phyloP scores from a whole-genome alignment of 2,113 vertebrate genomes.

The Limanda limanda region DNA sequence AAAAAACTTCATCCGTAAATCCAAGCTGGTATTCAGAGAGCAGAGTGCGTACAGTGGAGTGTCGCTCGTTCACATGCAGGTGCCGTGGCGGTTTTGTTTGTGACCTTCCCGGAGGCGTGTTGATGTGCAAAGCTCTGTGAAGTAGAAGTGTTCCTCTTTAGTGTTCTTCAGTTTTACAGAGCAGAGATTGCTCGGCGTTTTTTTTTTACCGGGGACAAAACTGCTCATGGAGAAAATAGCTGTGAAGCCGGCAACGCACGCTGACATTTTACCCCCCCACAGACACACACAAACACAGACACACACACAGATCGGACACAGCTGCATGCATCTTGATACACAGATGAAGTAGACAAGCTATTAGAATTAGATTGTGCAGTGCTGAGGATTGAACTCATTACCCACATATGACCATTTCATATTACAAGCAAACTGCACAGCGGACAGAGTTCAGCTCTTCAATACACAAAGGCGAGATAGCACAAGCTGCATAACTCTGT shows the following conservation, averaged over 20 bases:
- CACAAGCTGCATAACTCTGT: background rate
- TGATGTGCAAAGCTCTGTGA: slow-evolving; percentile 62
- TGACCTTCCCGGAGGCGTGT: slow-evolving; percentile 58
- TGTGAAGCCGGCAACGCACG: slow-evolving; percentile 37
- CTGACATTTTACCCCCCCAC: slow-evolving; percentile 40
- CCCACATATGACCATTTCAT: background rate
- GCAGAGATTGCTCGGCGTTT: slow-evolving; percentile 51
- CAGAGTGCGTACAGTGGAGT: background rate
- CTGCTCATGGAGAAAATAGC: slow-evolving; percentile 73
- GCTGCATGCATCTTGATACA: slow-evolving; percentile 9
- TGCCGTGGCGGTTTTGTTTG: slow-evolving; percentile 23
- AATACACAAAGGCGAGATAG: background rate
- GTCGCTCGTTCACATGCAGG: slow-evolving; percentile 22
- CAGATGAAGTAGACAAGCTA: slow-evolving; percentile 7
- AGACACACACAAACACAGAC: background rate
- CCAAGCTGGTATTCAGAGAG: slow-evolving; percentile 19
- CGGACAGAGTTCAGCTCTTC: background rate
- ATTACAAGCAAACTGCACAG: background rate
- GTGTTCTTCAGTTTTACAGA: slow-evolving; percentile 60
- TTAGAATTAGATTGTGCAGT: slow-evolving; percentile 7
- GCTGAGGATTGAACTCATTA: slow-evolving; percentile 3
- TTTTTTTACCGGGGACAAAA: slow-evolving; percentile 54
- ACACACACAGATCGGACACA: slow-evolving; percentile 15
- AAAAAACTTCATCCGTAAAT: no score
- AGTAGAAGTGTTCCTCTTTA: slow-evolving; percentile 65